Evolutionary conservation across 2,113 vertebrate genomes (phyloP).

Genomic region (Petrocephalus zakoni): DNA sequence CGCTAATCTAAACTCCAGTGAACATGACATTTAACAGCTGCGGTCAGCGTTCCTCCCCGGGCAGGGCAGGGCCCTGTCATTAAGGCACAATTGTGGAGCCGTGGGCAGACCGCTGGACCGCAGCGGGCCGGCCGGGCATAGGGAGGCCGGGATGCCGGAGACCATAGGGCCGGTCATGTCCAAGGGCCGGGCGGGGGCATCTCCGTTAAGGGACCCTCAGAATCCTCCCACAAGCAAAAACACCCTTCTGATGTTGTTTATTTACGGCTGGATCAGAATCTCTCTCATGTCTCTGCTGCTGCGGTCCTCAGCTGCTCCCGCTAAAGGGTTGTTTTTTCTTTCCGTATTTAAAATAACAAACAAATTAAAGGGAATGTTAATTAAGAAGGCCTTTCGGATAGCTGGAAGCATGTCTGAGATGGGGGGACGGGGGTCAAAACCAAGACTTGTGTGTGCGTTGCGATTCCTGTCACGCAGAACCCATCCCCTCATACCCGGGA

Average conservation of each 20-base stretch:
- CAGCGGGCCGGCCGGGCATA: constrained; percentile 42
- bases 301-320: not conserved
- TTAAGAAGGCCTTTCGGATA: constrained; percentile 41
- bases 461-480: not conserved
- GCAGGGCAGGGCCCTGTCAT: constrained; percentile 4
- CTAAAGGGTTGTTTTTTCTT: constrained; percentile 4
- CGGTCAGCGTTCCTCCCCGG: constrained; percentile 25
- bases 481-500: constrained; percentile 1
- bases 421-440: not conserved
- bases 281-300: not conserved
- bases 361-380: constrained; percentile 47
- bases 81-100: constrained; percentile 3
- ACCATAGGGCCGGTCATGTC: not conserved
- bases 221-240: not conserved
- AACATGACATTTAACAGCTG: constrained; percentile 30
- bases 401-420: constrained; percentile 37
- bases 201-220: not conserved
- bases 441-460: not conserved
- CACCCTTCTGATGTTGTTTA: not conserved
- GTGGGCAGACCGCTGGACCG: constrained; percentile 37
- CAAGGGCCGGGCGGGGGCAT: not conserved
- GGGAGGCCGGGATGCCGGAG: not conserved
- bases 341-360: constrained; percentile 38
- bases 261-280: not conserved
- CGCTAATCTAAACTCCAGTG: constrained; percentile 23